Percentiles rank a stretch among this genome's conserved stretches.
phyloP scores from a whole-genome alignment of 2,797 vertebrate genomes.

The Denticeps clupeoides region DNA sequence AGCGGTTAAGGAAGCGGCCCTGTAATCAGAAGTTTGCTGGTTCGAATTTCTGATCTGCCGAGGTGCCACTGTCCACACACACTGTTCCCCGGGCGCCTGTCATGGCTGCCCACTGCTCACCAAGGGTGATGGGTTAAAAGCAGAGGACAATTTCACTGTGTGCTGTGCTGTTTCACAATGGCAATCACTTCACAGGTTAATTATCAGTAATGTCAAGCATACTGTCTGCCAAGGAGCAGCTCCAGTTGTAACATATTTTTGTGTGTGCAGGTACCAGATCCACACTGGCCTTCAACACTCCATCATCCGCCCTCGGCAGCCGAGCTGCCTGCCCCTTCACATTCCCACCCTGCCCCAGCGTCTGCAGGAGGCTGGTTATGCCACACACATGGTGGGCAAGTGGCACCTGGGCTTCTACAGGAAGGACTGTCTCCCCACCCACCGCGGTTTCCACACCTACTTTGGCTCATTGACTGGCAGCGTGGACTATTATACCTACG shows the following conservation, averaged over 20 bases:
- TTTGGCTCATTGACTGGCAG: slow-evolving; percentile 90
- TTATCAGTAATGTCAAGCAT: too few relatives aligned
- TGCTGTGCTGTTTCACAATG: too few relatives aligned
- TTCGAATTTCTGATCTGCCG: too few relatives aligned
- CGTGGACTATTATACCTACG: slow-evolving; percentile 89
- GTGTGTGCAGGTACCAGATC: slow-evolving; percentile 80
- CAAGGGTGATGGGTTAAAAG: too few relatives aligned
- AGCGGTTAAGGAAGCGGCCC: too few relatives aligned
- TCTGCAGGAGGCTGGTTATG: slow-evolving; percentile 79
- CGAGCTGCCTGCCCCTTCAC: slow-evolving; percentile 80
- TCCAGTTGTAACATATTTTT: neutral
- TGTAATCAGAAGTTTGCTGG: too few relatives aligned
- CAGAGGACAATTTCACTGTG: too few relatives aligned
- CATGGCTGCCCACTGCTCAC: too few relatives aligned
- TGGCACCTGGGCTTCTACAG: slow-evolving; percentile 97
- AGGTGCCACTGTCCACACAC: too few relatives aligned
- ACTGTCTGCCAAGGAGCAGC: too few relatives aligned
- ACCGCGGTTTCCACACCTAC: slow-evolving; percentile 85
- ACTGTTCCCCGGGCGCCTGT: too few relatives aligned
- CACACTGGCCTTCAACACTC: slow-evolving; percentile 94
- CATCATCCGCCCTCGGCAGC: slow-evolving; percentile 89
- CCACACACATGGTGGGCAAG: slow-evolving; percentile 94
- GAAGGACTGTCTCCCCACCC: slow-evolving; percentile 82
- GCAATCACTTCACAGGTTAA: too few relatives aligned
- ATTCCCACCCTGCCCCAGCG: slow-evolving; percentile 85